Percentiles rank a stretch among this genome's conserved stretches.
These are phyloP conservation scores for Euthynnus affinis DNA, from an alignment of 2,797 vertebrate genomes.

Conservation along the genomic window DNA sequence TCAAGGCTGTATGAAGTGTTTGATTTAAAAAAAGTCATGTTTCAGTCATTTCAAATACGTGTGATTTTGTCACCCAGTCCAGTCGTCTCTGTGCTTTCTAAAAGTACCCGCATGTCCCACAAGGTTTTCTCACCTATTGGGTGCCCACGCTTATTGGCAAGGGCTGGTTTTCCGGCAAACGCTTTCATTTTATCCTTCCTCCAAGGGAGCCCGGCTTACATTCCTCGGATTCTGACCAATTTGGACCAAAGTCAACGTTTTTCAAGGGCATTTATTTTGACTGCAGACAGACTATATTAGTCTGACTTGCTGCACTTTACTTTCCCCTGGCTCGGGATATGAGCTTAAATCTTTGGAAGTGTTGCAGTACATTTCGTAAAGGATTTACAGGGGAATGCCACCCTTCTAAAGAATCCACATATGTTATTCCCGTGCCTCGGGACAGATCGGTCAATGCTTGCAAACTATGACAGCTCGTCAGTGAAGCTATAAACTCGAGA, in stretches of 20 bases:
- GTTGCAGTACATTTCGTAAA: conserved; percentile 39
- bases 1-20: conserved; percentile 20
- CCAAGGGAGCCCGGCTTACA: conserved; percentile 47
- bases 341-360: conserved; percentile 32
- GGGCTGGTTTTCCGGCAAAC: conserved; percentile 39
- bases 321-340: conserved; percentile 25
- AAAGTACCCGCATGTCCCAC: conserved; percentile 12
- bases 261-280: conserved; percentile 56
- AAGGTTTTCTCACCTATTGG: not conserved
- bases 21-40: conserved; percentile 24
- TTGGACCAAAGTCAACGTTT: conserved; percentile 44
- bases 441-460: conserved; percentile 50
- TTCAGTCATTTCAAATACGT: conserved; percentile 3
- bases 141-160: conserved; percentile 7
- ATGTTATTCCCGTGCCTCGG: conserved; percentile 43
- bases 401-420: conserved; percentile 14
- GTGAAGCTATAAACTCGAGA: conserved; percentile 23
- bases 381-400: conserved; percentile 11
- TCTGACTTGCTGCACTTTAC: conserved; percentile 1
- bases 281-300: conserved; percentile 14
- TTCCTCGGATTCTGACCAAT: conserved; percentile 52
- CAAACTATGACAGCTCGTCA: conserved; percentile 32
- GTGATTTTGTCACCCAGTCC: not conserved
- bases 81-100: conserved; percentile 6
- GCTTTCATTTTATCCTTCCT: conserved; percentile 44